Conservation (phyloP, 2,888 invertebrate species). For the Stictocephala bisonia region DNA sequence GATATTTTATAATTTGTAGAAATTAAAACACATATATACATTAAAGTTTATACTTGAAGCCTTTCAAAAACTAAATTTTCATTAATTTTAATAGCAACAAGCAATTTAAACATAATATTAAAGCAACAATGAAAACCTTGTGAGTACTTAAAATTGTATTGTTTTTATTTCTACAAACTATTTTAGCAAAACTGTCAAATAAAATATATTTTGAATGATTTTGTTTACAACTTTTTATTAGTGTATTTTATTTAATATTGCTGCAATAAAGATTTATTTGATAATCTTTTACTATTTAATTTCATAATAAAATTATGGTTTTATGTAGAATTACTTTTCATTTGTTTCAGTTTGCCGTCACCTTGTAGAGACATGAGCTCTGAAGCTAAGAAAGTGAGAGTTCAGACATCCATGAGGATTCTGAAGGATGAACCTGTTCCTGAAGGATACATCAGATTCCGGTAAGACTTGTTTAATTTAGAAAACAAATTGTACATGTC, state of each 20-base stretch:
- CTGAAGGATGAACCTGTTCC: slow-evolving; percentile 92
- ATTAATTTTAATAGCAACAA: no score
- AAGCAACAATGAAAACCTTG: no score
- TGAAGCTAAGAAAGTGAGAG: slow-evolving; percentile 73
- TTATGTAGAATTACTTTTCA: not conserved
- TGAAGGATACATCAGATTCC: slow-evolving; percentile 86
- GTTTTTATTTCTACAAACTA: no score
- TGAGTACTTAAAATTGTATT: no score
- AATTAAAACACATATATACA: no score
- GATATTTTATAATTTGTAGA: no score
- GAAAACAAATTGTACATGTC: no score
- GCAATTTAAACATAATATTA: no score
- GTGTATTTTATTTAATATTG: no score
- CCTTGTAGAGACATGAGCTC: slow-evolving; percentile 65
- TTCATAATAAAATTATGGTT: no score
- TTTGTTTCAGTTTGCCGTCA: slow-evolving; percentile 55
- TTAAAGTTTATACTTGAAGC: no score
- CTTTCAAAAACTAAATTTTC: no score
- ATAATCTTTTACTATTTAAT: not conserved
- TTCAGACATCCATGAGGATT: slow-evolving; percentile 78
- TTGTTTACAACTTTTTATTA: not conserved
- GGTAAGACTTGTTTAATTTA: slow-evolving; percentile 65
- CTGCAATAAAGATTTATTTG: not conserved
- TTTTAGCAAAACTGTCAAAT: not conserved
- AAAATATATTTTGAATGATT: not conserved